Evolutionary conservation across 2,888 invertebrate species (phyloP).

Genomic region (Leucozona laternaria): DNA sequence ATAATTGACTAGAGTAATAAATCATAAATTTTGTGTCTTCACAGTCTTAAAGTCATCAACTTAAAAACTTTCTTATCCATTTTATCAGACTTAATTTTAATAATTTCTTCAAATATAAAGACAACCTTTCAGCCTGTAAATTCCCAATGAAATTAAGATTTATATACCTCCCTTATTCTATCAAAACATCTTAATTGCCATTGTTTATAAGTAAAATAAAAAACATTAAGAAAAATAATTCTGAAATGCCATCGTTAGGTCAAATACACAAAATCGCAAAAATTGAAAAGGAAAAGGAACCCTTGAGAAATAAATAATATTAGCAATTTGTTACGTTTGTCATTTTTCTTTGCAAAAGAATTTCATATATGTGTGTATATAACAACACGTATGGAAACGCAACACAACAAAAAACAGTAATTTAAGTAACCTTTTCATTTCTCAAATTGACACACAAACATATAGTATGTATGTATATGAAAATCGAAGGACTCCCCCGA

Average conservation of each 20-base stretch:
- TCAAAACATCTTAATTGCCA: neutral
- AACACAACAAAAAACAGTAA: constrained; percentile 7
- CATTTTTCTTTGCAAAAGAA: neutral
- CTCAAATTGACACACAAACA: constrained; percentile 66
- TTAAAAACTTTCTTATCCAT: no score
- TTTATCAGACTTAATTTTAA: no score
- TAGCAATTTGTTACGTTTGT: constrained; percentile 65
- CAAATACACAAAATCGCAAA: constrained; percentile 1
- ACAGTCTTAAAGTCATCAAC: no score
- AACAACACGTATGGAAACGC: neutral
- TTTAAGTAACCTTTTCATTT: constrained; percentile 68
- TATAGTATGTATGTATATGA: constrained; percentile 11
- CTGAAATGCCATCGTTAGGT: constrained; percentile 31
- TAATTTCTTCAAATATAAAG: neutral
- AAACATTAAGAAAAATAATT: constrained; percentile 15
- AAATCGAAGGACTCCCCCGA: constrained; percentile 56
- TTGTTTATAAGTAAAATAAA: neutral
- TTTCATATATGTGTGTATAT: neutral
- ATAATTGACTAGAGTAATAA: no score
- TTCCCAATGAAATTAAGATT: neutral
- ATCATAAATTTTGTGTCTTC: no score
- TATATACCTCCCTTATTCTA: neutral
- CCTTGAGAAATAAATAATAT: constrained; percentile 52
- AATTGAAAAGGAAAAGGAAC: constrained; percentile 20
- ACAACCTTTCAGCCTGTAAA: neutral